phyloP scores from a whole-genome alignment of 2,113 vertebrate species.

The Tetrao urogallus region DNA sequence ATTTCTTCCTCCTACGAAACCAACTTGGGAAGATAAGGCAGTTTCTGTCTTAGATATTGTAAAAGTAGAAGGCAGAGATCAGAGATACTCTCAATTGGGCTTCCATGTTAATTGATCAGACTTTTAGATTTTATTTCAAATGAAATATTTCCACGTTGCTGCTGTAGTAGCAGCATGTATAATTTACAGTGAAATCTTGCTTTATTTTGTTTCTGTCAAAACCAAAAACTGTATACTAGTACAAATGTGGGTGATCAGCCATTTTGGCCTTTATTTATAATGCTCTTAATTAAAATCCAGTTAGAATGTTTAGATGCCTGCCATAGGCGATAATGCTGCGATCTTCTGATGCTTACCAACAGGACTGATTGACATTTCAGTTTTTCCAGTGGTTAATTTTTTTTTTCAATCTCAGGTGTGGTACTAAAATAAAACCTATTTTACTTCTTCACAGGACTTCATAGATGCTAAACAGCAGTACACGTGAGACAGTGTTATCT shows the following conservation, averaged over 20 bases:
- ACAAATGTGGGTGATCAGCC: background rate
- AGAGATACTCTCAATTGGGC: rapidly evolving
- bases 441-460: background rate
- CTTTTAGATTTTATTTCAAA: background rate
- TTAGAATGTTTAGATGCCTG: background rate
- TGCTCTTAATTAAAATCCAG: background rate
- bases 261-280: background rate
- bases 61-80: background rate
- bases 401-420: background rate
- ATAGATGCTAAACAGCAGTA: background rate
- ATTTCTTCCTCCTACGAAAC: background rate
- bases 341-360: background rate
- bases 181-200: background rate
- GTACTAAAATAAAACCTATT: background rate
- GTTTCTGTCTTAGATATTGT: background rate
- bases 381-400: background rate
- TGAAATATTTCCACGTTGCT: background rate
- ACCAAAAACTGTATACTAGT: background rate
- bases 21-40: background rate
- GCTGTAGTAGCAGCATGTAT: background rate
- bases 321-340: background rate
- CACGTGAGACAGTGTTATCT: background rate
- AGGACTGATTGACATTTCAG: background rate
- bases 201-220: background rate
- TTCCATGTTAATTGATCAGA: background rate